These are phyloP conservation scores for Timandra comae DNA, from an alignment of 2,888 invertebrate genomes.

Conservation along the genomic window DNA sequence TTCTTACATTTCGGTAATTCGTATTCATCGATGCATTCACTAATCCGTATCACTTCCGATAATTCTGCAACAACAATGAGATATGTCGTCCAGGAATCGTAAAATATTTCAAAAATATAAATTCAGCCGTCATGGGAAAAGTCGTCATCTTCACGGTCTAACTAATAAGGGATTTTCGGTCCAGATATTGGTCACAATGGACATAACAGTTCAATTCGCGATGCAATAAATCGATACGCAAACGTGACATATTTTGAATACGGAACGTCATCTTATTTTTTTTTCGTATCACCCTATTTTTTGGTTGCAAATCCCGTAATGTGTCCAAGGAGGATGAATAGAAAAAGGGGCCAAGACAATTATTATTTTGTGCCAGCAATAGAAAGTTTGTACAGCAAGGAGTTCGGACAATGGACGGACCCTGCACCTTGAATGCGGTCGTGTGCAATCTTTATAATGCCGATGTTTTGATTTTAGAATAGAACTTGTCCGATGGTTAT, in stretches of 20 bases:
- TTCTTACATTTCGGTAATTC: conserved; percentile 22
- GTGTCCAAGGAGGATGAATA: conserved; percentile 27
- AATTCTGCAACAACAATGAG: conserved; percentile 42
- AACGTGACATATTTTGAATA: conserved; percentile 75
- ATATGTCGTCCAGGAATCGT: conserved; percentile 51
- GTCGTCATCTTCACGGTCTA: conserved; percentile 59
- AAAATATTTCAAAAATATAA: conserved; percentile 50
- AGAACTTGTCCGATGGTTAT: conserved; percentile 38
- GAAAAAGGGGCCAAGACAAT: conserved; percentile 66
- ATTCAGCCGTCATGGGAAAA: conserved; percentile 72
- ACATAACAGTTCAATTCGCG: conserved; percentile 49
- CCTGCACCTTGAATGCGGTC: conserved; percentile 56
- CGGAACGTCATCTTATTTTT: conserved; percentile 53
- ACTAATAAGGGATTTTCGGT: conserved; percentile 61
- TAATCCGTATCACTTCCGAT: conserved; percentile 65
- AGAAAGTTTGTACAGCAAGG: conserved; percentile 44
- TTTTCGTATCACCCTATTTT: conserved; percentile 33
- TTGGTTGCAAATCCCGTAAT: conserved; percentile 29
- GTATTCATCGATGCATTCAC: conserved; percentile 44
- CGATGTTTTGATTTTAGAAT: conserved; percentile 52
- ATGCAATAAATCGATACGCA: conserved; percentile 61
- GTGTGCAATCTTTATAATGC: conserved; percentile 51
- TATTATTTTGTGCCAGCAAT: conserved; percentile 54
- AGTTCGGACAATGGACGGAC: conserved; percentile 47
- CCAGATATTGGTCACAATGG: conserved; percentile 29